Conservation (phyloP, 2,888 invertebrate species). For the Odontomyia ornata region DNA sequence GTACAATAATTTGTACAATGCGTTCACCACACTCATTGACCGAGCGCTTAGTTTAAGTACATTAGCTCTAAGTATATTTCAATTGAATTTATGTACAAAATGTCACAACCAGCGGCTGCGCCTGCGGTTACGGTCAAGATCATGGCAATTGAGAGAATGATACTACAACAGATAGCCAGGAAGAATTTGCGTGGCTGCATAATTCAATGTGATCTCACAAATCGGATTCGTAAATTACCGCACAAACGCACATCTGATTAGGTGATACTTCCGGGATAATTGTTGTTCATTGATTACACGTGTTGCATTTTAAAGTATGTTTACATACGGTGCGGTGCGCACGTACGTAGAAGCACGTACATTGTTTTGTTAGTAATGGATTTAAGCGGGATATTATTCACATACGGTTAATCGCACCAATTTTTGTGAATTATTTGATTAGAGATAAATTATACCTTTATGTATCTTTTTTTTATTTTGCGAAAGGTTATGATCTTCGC, state of each 20-base stretch:
- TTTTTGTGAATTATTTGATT: too few relatives aligned
- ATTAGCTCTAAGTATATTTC: not conserved
- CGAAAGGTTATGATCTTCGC: too few relatives aligned
- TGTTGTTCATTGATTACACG: not conserved
- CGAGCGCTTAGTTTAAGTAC: too few relatives aligned
- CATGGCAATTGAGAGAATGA: conserved; percentile 38
- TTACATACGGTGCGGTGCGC: too few relatives aligned
- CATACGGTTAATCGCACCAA: too few relatives aligned
- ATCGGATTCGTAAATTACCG: not conserved
- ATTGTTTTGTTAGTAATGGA: too few relatives aligned
- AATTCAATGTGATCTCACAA: conserved; percentile 8
- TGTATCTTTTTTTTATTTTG: too few relatives aligned
- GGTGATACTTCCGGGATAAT: not conserved
- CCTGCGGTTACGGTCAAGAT: conserved; percentile 40
- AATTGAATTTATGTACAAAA: conserved; percentile 21
- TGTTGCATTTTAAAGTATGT: not conserved
- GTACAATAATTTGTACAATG: too few relatives aligned
- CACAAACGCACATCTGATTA: not conserved
- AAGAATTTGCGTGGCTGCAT: conserved; percentile 30
- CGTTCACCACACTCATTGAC: too few relatives aligned
- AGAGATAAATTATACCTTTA: too few relatives aligned
- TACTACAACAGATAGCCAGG: not conserved
- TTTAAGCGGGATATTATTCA: too few relatives aligned
- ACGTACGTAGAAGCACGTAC: too few relatives aligned
- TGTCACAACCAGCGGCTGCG: conserved; percentile 13